A percentile compares a stretch with the other conserved stretches of the same genome.
Conservation (phyloP, 2,113 vertebrate species). For the Tachysurus fulvidraco region DNA sequence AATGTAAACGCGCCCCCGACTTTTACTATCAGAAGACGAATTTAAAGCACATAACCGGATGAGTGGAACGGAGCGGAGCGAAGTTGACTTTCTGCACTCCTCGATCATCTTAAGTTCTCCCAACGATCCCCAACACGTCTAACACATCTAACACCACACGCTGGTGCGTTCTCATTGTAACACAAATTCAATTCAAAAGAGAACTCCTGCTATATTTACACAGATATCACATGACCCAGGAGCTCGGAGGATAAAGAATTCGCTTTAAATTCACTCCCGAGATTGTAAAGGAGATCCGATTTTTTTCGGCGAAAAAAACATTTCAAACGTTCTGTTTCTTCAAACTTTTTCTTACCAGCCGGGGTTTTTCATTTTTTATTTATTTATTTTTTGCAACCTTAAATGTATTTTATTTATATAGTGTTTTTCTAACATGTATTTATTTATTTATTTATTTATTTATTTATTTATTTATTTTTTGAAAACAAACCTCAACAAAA, state of each 20-base stretch:
- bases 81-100: neutral
- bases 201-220: conserved; percentile 50
- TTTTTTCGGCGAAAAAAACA: too few species aligned
- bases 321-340: neutral
- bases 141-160: neutral
- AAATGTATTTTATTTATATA: neutral
- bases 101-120: neutral
- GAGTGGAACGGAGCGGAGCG: neutral
- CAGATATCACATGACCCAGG: conserved; percentile 58
- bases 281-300: neutral
- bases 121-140: neutral
- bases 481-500: neutral
- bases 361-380: neutral
- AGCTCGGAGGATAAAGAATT: neutral
- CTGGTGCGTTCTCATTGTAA: neutral
- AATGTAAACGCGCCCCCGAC: conserved; percentile 18
- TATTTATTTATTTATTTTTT: neutral
- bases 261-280: neutral
- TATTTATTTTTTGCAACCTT: neutral
- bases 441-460: neutral
- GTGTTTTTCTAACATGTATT: neutral
- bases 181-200: conserved; percentile 62
- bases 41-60: neutral
- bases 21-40: neutral
- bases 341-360: neutral